Conservation (phyloP, 2,888 invertebrate genomes). For the Micoletzkya japonica region DNA sequence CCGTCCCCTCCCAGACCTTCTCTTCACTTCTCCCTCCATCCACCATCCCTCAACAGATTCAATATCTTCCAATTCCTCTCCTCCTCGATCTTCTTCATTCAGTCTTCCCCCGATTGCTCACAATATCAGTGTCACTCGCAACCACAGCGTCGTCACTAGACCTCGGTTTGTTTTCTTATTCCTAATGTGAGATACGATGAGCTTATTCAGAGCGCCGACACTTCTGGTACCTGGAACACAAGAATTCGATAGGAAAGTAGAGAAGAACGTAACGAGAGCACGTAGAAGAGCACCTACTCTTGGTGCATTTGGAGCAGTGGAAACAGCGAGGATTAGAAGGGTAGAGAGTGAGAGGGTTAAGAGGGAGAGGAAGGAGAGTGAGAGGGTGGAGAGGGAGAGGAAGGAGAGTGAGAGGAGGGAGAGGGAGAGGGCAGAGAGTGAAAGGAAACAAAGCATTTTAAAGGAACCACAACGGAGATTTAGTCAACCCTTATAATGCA, state of each 20-base stretch:
- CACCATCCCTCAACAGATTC: conserved; percentile 13
- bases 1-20: no score
- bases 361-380: conserved; percentile 16
- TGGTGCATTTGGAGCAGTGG: conserved; percentile 13
- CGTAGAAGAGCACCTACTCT: conserved; percentile 19
- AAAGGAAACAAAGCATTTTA: background rate
- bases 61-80: background rate
- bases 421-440: background rate
- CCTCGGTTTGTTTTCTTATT: conserved; percentile 4
- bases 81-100: background rate
- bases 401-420: background rate
- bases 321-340: conserved; percentile 16
- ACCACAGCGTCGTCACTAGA: conserved; percentile 1
- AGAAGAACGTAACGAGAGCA: conserved; percentile 4
- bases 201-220: conserved; percentile 5
- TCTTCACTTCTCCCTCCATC: background rate
- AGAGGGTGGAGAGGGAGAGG: background rate
- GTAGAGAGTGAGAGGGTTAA: background rate
- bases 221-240: conserved; percentile 4
- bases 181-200: background rate
- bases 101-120: conserved; percentile 4
- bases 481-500: background rate
- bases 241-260: background rate
- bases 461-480: background rate
- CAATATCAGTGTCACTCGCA: background rate